These are phyloP conservation scores for Drosophila pruinosa DNA, from an alignment of 1,140 invertebrate genomes.

Conservation along the genomic window DNA sequence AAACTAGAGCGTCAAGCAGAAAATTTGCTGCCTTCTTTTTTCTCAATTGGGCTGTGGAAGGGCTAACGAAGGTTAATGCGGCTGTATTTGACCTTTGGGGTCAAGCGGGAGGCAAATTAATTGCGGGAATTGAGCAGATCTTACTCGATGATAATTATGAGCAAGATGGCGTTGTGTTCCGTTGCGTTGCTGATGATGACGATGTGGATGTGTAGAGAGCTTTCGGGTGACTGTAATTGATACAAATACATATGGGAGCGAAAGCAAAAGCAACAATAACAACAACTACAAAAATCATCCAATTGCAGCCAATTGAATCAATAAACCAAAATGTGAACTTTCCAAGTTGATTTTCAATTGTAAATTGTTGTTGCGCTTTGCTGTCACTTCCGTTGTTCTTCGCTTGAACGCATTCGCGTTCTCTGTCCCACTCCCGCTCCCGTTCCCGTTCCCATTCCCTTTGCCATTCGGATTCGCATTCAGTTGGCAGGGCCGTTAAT, in stretches of 20 bases:
- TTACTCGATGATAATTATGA: constrained; percentile 6
- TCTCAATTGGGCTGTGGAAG: constrained; percentile 54
- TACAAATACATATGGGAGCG: constrained; percentile 36
- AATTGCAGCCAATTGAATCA: constrained; percentile 75
- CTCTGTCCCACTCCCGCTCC: neutral
- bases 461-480: constrained; percentile 37
- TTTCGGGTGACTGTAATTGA: constrained; percentile 52
- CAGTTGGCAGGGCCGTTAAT: constrained; percentile 57
- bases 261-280: neutral
- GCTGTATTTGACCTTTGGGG: constrained; percentile 73
- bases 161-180: neutral
- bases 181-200: constrained; percentile 3
- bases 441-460: constrained; percentile 9
- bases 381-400: neutral
- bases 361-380: constrained; percentile 7
- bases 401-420: neutral
- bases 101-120: constrained; percentile 77
- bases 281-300: neutral
- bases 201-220: neutral
- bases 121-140: constrained; percentile 58
- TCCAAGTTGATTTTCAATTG: constrained; percentile 41
- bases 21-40: constrained; percentile 28
- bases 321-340: constrained; percentile 51
- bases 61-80: constrained; percentile 82
- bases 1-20: constrained; percentile 40